These are phyloP conservation scores for Venustaconcha ellipsiformis DNA, from an alignment of 1,140 invertebrate genomes.

Conservation along the genomic window DNA sequence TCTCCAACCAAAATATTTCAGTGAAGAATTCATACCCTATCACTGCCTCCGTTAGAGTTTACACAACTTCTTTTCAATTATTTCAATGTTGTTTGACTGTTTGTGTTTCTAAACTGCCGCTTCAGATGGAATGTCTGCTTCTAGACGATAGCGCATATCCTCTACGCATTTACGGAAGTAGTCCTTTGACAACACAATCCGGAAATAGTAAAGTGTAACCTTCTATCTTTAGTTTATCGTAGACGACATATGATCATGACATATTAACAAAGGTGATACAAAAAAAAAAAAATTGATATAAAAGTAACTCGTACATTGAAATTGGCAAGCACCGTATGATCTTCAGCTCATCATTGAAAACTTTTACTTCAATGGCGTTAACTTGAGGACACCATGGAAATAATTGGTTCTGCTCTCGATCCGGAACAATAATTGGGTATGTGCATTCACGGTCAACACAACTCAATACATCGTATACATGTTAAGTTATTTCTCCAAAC, in stretches of 20 bases:
- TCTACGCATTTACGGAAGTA: slow-evolving; percentile 32
- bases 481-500: no score
- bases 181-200: slow-evolving; percentile 7
- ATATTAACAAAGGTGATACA: background rate
- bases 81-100: background rate
- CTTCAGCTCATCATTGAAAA: background rate
- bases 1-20: background rate
- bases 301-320: background rate
- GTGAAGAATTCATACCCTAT: background rate
- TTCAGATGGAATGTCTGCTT: background rate
- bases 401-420: no score
- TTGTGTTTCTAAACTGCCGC: background rate
- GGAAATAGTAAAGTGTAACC: background rate
- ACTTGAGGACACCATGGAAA: no score
- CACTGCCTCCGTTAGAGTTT: background rate
- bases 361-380: background rate
- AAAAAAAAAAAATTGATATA: background rate
- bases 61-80: background rate
- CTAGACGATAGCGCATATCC: slow-evolving; percentile 12
- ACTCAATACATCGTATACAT: no score
- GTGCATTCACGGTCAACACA: no score
- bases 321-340: background rate
- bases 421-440: no score
- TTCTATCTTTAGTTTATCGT: background rate
- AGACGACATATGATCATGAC: background rate